Conservation (phyloP, 2,797 vertebrate genomes). For the Myotis daubentonii region DNA sequence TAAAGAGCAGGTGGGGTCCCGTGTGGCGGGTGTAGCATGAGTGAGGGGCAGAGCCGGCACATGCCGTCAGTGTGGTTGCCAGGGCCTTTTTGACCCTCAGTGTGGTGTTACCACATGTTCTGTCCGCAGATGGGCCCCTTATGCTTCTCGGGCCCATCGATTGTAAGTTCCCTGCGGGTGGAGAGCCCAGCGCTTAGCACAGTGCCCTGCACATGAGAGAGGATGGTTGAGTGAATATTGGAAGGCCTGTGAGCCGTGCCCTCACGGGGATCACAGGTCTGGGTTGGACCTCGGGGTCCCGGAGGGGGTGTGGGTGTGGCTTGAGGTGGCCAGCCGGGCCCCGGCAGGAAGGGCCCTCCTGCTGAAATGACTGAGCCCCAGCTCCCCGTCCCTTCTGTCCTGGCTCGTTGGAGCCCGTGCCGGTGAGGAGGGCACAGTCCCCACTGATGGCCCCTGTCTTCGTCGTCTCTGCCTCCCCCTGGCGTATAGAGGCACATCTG, state of each 20-base stretch:
- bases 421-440: fast-evolving
- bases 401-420: not conserved
- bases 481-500: not conserved
- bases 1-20: not conserved
- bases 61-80: not conserved
- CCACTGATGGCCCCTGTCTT: fast-evolving
- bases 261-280: not conserved
- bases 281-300: not conserved
- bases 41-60: not conserved
- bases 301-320: not conserved
- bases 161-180: not conserved
- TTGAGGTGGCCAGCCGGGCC: not conserved
- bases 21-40: not conserved
- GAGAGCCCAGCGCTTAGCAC: not conserved
- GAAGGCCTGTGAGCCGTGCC: too few species aligned
- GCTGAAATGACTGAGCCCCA: not conserved
- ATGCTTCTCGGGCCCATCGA: not conserved
- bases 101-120: not conserved
- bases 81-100: not conserved
- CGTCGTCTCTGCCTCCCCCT: not conserved
- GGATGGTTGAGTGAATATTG: not conserved
- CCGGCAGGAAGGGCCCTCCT: not conserved
- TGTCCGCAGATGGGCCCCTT: not conserved
- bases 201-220: fast-evolving
- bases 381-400: too few species aligned